Evolutionary conservation across 2,888 invertebrate genomes (phyloP).

Genomic region (Cenopis cana): DNA sequence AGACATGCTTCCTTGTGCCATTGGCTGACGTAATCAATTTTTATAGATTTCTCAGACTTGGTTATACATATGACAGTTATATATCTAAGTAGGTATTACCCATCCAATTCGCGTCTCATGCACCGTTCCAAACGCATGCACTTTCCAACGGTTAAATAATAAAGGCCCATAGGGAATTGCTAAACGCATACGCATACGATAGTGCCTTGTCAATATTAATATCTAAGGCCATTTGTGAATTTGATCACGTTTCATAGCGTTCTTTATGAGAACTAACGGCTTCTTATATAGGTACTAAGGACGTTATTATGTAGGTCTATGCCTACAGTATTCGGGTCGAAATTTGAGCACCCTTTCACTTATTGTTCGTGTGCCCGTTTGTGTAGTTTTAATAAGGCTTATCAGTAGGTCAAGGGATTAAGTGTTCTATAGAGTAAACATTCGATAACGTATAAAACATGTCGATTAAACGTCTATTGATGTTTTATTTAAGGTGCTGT

Average conservation of each 20-base stretch:
- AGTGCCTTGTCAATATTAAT: slow-evolving; percentile 61
- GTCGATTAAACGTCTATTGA: background rate
- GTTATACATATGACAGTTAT: slow-evolving; percentile 5
- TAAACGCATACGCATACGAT: slow-evolving; percentile 62
- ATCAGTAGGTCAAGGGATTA: slow-evolving; percentile 27
- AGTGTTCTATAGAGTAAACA: background rate
- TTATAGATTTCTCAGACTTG: background rate
- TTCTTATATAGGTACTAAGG: slow-evolving; percentile 56
- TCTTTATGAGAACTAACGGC: slow-evolving; percentile 73
- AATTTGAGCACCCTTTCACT: slow-evolving; percentile 64
- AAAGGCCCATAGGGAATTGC: slow-evolving; percentile 63
- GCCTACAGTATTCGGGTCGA: slow-evolving; percentile 56
- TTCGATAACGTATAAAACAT: background rate
- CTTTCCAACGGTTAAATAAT: slow-evolving; percentile 70
- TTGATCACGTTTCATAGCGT: slow-evolving; percentile 68
- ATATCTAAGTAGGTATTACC: slow-evolving; percentile 19
- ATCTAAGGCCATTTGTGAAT: slow-evolving; percentile 57
- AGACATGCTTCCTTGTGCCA: too few relatives aligned
- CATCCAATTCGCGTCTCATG: slow-evolving; percentile 46
- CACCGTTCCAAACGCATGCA: slow-evolving; percentile 58
- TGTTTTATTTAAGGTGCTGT: background rate
- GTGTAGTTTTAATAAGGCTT: slow-evolving; percentile 19
- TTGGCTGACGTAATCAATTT: background rate
- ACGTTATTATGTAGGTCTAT: slow-evolving; percentile 55
- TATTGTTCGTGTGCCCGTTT: slow-evolving; percentile 45